phyloP scores from a whole-genome alignment of 1,140 invertebrate species.

The Anadara kagoshimensis region DNA sequence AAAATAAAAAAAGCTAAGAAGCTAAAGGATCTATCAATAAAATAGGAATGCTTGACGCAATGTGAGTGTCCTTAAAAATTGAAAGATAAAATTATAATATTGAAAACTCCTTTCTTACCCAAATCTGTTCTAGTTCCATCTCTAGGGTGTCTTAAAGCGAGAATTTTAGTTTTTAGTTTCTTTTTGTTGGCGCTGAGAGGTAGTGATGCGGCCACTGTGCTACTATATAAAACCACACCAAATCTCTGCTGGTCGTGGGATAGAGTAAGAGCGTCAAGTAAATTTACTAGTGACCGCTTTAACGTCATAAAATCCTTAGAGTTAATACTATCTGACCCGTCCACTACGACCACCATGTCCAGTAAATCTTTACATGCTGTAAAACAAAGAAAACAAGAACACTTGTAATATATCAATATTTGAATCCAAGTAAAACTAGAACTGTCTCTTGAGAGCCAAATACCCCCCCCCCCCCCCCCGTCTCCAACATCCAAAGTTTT shows the following conservation, averaged over 20 bases:
- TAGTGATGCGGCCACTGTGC: conserved; percentile 27
- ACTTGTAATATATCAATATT: background rate
- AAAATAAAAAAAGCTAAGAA: too few species aligned
- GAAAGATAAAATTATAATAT: too few species aligned
- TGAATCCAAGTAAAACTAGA: background rate
- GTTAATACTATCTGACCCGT: conserved; percentile 46
- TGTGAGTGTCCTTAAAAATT: too few species aligned
- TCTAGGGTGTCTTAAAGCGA: conserved; percentile 24
- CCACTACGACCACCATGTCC: conserved; percentile 43
- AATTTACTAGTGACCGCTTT: conserved; percentile 32
- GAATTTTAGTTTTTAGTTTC: conserved; percentile 18
- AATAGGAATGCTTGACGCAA: too few species aligned
- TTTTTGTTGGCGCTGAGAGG: conserved; percentile 26
- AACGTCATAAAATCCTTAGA: conserved; percentile 35
- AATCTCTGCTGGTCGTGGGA: conserved; percentile 35
- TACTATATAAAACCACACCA: conserved; percentile 47
- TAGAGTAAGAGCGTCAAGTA: conserved; percentile 30
- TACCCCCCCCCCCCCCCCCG: too few species aligned
- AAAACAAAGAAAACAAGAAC: conserved; percentile 11
- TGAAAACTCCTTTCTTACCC: too few species aligned
- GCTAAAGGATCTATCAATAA: too few species aligned
- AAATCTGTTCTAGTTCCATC: conserved; percentile 40
- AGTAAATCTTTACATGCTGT: conserved; percentile 37
- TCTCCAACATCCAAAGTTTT: background rate
- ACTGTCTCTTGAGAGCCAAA: background rate